Base-by-base conservation (phyloP, 2,888 invertebrate genomes). In the Palloptera scutellata region DNA sequence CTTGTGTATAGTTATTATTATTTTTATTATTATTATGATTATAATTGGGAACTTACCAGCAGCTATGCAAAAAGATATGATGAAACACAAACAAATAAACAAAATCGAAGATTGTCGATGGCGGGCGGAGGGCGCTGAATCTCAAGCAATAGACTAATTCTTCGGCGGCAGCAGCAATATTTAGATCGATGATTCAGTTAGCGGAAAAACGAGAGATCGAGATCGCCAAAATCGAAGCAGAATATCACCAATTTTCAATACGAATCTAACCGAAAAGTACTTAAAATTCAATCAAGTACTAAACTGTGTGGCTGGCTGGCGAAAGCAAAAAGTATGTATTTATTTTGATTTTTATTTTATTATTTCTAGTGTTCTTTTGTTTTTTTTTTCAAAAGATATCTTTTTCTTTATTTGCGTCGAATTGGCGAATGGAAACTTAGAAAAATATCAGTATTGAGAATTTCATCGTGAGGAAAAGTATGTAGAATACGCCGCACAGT, bases 161-260 rank as follows among this genome's bases (percentile, higher is more conserved):
- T 30, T 30, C 30, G 6, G 30, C 30, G 30, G 30, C 30, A 30
- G 30, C 30, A 30, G 30, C 30, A 30, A 71, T 72, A 75, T 74
- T 73, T 77, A 76, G 76, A 58, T 72, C 67, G 75, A 76, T 81
- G 80, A 81, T 74, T 81, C 80, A 79, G 74, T 67, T 6, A 30
- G 6, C 30, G 30, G 30, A 30, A 30, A 30, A 30, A 30, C 64
- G 60, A 43, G 40, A 20, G 20, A 19, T 17, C 5, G 5, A 19
- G 30, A 30, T 30, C 30, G 30, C 6, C 30, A 30, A 30, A 30
- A 30, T 30, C 6, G 30, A 30, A 30, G 30, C 30, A 30, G 30
- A 30, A 30, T 30, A 30, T 30, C 30, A 30, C 30, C 30, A 30
- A 30, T 30, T 30, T 30, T 30, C 30, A 30, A 30, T 30, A 30